Conservation (phyloP, 2,113 vertebrate genomes). For the Diphyllodes magnificus region DNA sequence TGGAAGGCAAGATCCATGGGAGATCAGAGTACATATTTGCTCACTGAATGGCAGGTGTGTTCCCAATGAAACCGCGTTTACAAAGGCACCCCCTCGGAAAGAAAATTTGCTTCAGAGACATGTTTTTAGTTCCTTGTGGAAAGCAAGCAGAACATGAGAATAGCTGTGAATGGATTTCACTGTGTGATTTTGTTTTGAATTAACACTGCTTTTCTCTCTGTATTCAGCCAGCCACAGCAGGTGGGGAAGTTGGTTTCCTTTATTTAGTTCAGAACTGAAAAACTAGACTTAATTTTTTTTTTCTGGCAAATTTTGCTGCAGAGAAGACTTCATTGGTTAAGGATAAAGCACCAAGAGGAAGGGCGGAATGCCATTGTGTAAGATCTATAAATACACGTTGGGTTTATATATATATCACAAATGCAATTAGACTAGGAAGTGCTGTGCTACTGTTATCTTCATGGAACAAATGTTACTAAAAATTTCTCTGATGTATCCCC, state of each 20-base stretch:
- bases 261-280: neutral
- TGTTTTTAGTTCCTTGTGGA: neutral
- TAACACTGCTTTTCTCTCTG: neutral
- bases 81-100: neutral
- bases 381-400: neutral
- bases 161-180: neutral
- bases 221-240: neutral
- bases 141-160: neutral
- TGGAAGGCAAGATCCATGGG: neutral
- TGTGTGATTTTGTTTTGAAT: neutral
- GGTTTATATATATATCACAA: neutral
- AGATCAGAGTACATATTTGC: neutral
- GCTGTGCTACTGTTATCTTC: neutral
- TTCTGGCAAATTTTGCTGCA: neutral
- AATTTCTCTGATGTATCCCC: neutral
- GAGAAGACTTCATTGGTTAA: neutral
- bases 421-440: neutral
- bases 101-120: neutral
- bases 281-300: neutral
- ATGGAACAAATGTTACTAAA: constrained; percentile 8
- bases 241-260: neutral
- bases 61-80: neutral
- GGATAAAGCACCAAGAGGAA: neutral
- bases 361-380: neutral
- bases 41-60: neutral